Conservation (phyloP, 2,113 vertebrate species). For the Agapornis roseicollis region DNA sequence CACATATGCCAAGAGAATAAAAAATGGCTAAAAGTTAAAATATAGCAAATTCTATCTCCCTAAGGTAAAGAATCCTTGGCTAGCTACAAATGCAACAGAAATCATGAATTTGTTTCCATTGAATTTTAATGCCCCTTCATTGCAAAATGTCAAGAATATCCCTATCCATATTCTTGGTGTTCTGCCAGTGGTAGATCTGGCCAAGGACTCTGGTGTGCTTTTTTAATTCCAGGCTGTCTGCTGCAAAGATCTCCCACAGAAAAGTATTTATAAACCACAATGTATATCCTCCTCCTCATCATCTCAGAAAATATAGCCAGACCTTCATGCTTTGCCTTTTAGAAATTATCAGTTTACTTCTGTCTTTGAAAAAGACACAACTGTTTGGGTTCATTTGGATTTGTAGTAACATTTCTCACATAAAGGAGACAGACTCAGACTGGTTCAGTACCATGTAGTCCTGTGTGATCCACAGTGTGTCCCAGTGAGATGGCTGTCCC, state of each 20-base stretch:
- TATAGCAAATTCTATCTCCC: not conserved
- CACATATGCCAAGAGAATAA: not conserved
- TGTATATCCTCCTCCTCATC: not conserved
- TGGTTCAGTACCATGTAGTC: accelerated
- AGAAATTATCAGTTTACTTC: not conserved
- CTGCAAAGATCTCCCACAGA: conserved; percentile 12
- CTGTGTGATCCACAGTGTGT: not conserved
- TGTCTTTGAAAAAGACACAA: not conserved
- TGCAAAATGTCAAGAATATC: conserved; percentile 46
- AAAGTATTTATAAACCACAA: conserved; percentile 29
- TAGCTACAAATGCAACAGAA: not conserved
- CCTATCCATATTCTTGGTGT: conserved; percentile 18
- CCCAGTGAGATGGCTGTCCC: not conserved
- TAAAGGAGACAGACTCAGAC: not conserved
- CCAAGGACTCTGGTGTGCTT: not conserved
- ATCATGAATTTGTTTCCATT: not conserved
- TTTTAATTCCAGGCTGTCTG: conserved; percentile 2
- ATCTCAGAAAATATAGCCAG: not conserved
- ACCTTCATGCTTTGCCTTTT: not conserved
- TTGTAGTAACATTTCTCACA: not conserved
- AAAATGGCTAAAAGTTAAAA: not conserved
- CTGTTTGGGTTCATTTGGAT: not conserved
- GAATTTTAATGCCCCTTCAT: not conserved
- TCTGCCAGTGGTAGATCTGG: conserved; percentile 31
- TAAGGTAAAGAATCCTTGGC: not conserved